Evolutionary conservation across 2,797 vertebrate genomes (phyloP).

Genomic region (Percopsis omiscomaycus): DNA sequence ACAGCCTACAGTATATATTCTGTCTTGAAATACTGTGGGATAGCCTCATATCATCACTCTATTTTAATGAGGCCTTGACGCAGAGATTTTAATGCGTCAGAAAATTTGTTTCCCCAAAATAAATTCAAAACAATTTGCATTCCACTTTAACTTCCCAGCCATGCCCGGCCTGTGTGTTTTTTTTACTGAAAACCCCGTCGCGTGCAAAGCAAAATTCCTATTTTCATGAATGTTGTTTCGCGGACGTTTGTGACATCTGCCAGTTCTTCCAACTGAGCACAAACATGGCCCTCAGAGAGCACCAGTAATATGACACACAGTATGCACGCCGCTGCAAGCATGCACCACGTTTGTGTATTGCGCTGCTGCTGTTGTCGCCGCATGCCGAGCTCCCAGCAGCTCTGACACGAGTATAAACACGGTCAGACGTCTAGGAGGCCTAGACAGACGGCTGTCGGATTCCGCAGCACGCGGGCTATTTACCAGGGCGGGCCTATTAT

Average conservation of each 20-base stretch:
- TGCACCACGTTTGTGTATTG: slow-evolving; percentile 8
- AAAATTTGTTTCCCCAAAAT: background rate
- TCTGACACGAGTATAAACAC: slow-evolving; percentile 48
- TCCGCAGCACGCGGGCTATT: slow-evolving; percentile 67
- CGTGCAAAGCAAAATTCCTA: slow-evolving; percentile 22
- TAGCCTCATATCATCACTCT: background rate
- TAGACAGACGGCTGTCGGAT: slow-evolving; percentile 58
- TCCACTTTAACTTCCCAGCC: background rate
- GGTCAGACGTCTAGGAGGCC: slow-evolving; percentile 64
- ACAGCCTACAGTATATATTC: background rate
- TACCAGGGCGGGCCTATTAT: slow-evolving; percentile 51
- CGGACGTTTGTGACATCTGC: slow-evolving; percentile 33
- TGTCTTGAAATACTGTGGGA: slow-evolving; percentile 7
- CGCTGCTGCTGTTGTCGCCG: slow-evolving; percentile 29
- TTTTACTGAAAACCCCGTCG: background rate
- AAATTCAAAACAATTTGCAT: slow-evolving; percentile 1
- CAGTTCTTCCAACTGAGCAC: slow-evolving; percentile 24
- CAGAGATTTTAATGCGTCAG: background rate
- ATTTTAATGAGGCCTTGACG: background rate
- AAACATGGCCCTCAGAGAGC: slow-evolving; percentile 26
- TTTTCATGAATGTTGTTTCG: slow-evolving; percentile 20
- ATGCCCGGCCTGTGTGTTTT: slow-evolving; percentile 4
- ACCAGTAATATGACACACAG: slow-evolving; percentile 29
- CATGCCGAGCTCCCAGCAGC: slow-evolving; percentile 40
- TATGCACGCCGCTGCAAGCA: slow-evolving; percentile 23